Evolutionary conservation across 1,140 invertebrate genomes (phyloP), one percentile per base, ranked within the genome.

Genomic region (Cephus cinctus): DNA sequence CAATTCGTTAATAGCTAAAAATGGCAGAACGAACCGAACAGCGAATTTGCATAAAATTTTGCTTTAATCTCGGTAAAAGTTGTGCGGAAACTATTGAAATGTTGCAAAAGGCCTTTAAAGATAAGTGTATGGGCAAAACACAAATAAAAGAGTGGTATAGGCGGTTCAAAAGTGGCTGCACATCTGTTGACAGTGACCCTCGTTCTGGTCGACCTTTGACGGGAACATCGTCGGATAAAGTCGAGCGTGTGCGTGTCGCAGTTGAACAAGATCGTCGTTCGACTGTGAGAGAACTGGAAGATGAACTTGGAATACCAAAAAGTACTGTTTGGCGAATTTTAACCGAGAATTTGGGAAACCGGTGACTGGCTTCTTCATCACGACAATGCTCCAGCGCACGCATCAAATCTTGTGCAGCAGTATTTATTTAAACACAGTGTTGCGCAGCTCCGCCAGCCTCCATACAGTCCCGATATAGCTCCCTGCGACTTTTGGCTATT

Each of bases 301-400:
- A 48, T 50, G 48, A 47, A 38, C 47, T 48, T 52, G 58, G 39
- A 30, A 56, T 62, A 38, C 48, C 43, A 39, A 55, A 55, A 46
- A 43, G 22, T 55, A 43, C 48, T 23, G 46, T 56, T 40, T 31
- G 52, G 31, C 12, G 30, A 34, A 61, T 61, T 52, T 55, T 61
- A 47, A 50, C 32, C 14, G 15, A 45, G n/a, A 15, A 59, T 57
- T 60, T 65, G 41, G 36, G 47, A 34, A 54, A 65, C 45, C 50
- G 40, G 50, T 67, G 61, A 47, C 39, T 63, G 39, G 51, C 38
- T 39, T 22, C 43, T 48, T 56, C 32, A 20, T 43, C 23, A 40
- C 30, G 48, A 52, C 52, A 41, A 52, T 35, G 49, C 47, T 36
- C 50, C 71, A 73, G 71, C 65, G 67, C 69, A 68, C 71, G 70